A percentile compares a stretch with the other conserved stretches of the same genome.
phyloP scores from a whole-genome alignment of 2,797 vertebrate species.

The Austrolebias charrua region DNA sequence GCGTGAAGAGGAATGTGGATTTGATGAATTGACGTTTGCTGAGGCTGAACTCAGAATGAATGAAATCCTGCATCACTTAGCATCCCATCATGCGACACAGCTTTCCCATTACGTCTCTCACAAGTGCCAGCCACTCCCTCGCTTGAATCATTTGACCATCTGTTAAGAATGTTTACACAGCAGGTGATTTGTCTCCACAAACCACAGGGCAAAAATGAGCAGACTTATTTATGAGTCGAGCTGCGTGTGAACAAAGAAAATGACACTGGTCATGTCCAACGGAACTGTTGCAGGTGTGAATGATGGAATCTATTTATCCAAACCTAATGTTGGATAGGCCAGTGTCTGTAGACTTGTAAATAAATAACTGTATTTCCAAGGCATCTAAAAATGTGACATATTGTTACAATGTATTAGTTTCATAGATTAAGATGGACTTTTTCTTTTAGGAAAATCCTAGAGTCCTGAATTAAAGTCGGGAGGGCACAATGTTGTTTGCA shows the following conservation, averaged over 20 bases:
- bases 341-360: conserved; percentile 34
- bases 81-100: conserved; percentile 63
- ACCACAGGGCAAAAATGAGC: conserved; percentile 70
- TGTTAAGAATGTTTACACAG: conserved; percentile 77
- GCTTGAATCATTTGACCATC: conserved; percentile 77
- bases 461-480: conserved; percentile 49
- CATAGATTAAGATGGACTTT: conserved; percentile 48
- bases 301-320: conserved; percentile 20
- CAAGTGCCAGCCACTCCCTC: conserved; percentile 61
- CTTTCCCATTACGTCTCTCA: conserved; percentile 67
- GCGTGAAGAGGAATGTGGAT: conserved; percentile 32
- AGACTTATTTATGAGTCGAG: conserved; percentile 69
- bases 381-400: conserved; percentile 23
- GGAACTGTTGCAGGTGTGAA: not conserved
- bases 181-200: conserved; percentile 74
- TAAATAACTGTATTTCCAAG: conserved; percentile 34
- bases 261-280: too few relatives aligned
- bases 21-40: conserved; percentile 64
- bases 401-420: conserved; percentile 34
- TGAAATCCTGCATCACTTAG: conserved; percentile 67
- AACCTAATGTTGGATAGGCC: conserved; percentile 2
- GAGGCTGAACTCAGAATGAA: conserved; percentile 65
- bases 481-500: conserved; percentile 54
- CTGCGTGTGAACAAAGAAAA: conserved; percentile 60
- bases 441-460: conserved; percentile 11